phyloP scores from a whole-genome alignment of 2,797 vertebrate species.

The Crocidura indochinensis region DNA sequence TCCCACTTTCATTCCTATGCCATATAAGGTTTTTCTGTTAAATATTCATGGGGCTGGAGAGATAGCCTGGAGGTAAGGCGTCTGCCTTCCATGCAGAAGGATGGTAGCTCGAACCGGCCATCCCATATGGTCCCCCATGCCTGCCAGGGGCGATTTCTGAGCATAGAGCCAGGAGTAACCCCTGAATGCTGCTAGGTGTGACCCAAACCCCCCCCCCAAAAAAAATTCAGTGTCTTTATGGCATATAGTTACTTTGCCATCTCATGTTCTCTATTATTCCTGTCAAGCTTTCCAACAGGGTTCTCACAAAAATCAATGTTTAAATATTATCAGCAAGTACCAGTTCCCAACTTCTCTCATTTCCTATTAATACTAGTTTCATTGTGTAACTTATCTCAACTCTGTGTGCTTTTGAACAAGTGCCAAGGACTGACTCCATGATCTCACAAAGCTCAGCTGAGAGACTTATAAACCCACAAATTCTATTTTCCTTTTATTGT shows the following conservation, averaged over 20 bases:
- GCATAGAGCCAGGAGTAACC: no score
- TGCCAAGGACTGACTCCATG: not conserved
- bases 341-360: constrained; percentile 3
- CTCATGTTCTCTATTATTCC: constrained; percentile 14
- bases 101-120: no score
- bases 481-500: not conserved
- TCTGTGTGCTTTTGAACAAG: constrained; percentile 29
- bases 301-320: constrained; percentile 36
- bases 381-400: constrained; percentile 6
- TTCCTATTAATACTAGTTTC: constrained; percentile 23
- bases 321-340: not conserved
- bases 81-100: no score
- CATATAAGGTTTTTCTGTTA: constrained; percentile 3
- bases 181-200: no score
- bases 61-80: no score
- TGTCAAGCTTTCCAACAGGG: constrained; percentile 28
- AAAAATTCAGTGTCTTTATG: not conserved
- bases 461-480: constrained; percentile 6
- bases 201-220: no score
- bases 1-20: constrained; percentile 23
- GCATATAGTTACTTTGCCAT: constrained; percentile 26
- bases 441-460: constrained; percentile 21
- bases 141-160: no score
- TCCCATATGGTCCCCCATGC: no score
- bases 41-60: not conserved